Base-by-base conservation (phyloP, 2,113 vertebrate species). In the Caracal caracal region DNA sequence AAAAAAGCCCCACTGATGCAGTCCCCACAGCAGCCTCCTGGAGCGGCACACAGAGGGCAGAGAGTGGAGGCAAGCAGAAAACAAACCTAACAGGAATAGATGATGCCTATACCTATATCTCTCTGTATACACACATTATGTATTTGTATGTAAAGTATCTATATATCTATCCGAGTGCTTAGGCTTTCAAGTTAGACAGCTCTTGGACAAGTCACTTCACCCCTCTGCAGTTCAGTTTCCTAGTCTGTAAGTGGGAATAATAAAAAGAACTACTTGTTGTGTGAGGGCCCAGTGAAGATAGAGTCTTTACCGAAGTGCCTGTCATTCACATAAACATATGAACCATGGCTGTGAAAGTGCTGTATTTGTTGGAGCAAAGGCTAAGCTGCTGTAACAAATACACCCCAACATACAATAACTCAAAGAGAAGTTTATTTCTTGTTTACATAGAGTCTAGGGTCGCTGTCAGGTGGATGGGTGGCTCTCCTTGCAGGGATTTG, bases 361-460 rank as follows among this genome's bases (percentile, higher is more conserved):
- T 79, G 0, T 35, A 78, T 65, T 92, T 75, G 30, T 20, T 85
- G 73, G 9, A 70, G 28, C 49, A 83, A 85, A 96, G 63, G 56
- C 49, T 51, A 82, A 68, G 56, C 37, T 61, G 33, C 68, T 88
- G 0, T 84, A 96, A 95, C 56, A 97, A 88, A 95, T 15, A 96
- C 51, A 85, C 12, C 59, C 24, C 71, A 84, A 30, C 13, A 19
- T 35, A 22, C 47, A 35, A 24, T 75, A 81, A 88, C 37, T 95
- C 82, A 51, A 47, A 70, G 13, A 71, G 17, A 78, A 84, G 28
- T 24, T 43, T 71, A 40, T 66, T 86, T 87, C 83, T 84, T 65
- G 24, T 84, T 96, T 84, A 68, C 3, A 16, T 76, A 56, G 19
- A 73, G 53, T 71, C 65, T 28, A 30, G 13, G 7, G 30, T 75